phyloP scores from a whole-genome alignment of 2,113 vertebrate species.

The Malurus elegans region DNA sequence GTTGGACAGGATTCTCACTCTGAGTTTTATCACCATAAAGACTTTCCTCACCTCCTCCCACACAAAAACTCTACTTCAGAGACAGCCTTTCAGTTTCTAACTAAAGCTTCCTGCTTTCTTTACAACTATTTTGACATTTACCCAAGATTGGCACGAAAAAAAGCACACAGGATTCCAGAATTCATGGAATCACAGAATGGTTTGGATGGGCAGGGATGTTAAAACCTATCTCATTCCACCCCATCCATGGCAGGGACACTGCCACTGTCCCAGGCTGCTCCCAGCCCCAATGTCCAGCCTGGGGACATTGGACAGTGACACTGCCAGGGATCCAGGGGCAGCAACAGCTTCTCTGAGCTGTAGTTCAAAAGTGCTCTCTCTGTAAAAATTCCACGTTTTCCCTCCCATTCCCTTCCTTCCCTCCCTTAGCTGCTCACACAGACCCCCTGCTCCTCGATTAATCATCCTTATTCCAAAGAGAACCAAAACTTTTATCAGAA shows the following conservation, averaged over 20 bases:
- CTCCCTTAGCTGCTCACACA: not conserved
- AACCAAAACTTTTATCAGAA: not conserved
- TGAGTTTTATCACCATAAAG: not conserved
- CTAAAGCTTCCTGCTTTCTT: not conserved
- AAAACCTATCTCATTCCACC: not conserved
- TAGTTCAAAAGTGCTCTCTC: not conserved
- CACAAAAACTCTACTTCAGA: not conserved
- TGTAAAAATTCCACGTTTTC: not conserved
- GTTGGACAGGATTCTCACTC: not conserved
- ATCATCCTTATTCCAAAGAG: not conserved
- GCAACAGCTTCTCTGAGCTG: not conserved
- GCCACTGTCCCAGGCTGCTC: not conserved
- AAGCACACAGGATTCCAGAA: not conserved
- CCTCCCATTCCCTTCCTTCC: not conserved
- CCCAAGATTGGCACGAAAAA: not conserved
- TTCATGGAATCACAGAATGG: not conserved
- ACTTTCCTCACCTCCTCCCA: not conserved
- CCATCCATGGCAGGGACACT: not conserved
- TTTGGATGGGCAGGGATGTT: not conserved
- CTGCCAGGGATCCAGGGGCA: not conserved
- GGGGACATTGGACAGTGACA: not conserved
- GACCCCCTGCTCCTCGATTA: not conserved
- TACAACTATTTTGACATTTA: not conserved
- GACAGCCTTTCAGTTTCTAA: not conserved
- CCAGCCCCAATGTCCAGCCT: not conserved